phyloP scores from a whole-genome alignment of 2,113 vertebrate species.

The Girardinichthys multiradiatus region DNA sequence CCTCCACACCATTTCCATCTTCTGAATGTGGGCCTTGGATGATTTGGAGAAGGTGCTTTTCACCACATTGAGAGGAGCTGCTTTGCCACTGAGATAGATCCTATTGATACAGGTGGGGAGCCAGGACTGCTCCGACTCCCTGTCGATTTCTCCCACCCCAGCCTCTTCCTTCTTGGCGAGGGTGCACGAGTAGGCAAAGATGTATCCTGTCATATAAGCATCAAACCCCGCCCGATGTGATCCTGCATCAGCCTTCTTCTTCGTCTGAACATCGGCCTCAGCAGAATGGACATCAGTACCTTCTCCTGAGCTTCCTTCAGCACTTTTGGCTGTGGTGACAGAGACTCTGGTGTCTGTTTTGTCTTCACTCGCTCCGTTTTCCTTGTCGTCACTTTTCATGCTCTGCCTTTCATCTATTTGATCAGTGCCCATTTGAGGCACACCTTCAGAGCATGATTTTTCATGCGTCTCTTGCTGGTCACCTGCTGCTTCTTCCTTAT shows the following conservation, averaged over 20 bases:
- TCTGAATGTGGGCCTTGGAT: conserved; percentile 90
- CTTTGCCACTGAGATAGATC: conserved; percentile 96
- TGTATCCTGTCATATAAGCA: conserved; percentile 96
- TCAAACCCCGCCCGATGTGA: conserved; percentile 94
- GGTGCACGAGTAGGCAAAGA: conserved; percentile 87
- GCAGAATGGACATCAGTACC: not conserved
- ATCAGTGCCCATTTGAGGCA: not conserved
- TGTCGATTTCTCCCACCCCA: not conserved
- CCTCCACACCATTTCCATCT: conserved; percentile 89
- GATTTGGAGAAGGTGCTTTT: conserved; percentile 95
- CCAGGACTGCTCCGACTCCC: conserved; percentile 54
- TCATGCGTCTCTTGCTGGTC: conserved; percentile 28
- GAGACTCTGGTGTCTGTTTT: not conserved
- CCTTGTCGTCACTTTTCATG: not conserved
- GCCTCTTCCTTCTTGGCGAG: conserved; percentile 59
- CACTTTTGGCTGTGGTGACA: not conserved
- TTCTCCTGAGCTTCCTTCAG: conserved; percentile 2
- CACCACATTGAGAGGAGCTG: conserved; percentile 88
- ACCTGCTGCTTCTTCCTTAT: conserved; percentile 30
- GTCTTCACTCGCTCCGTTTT: conserved; percentile 22
- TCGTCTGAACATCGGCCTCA: conserved; percentile 3
- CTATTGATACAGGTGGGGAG: conserved; percentile 89
- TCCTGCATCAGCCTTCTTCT: conserved; percentile 72
- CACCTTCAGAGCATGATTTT: not conserved
- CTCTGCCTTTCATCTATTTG: conserved; percentile 13